phyloP scores from a whole-genome alignment of 2,797 vertebrate genomes.

The Rousettus madagascariensis region DNA sequence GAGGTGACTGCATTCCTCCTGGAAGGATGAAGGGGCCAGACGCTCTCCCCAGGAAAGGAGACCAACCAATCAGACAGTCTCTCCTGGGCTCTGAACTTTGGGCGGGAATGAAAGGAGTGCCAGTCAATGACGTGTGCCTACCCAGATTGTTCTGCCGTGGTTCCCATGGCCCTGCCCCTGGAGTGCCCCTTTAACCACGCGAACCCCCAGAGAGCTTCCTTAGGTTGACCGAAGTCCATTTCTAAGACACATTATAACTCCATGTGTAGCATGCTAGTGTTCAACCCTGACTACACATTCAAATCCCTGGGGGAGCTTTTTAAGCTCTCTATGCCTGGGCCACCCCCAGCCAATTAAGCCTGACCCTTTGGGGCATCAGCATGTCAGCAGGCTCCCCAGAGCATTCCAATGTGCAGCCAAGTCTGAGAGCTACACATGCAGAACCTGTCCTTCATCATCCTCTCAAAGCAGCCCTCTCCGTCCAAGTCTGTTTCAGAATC shows the following conservation, averaged over 20 bases:
- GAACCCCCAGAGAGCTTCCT: neutral
- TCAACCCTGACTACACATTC: neutral
- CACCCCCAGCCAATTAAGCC: neutral
- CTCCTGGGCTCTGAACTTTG: neutral
- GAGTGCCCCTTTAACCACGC: fast-evolving
- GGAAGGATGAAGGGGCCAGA: neutral
- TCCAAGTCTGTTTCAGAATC: neutral
- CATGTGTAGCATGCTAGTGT: neutral
- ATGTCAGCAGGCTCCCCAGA: neutral
- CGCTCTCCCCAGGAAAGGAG: neutral
- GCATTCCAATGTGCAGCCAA: fast-evolving
- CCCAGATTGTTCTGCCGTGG: neutral
- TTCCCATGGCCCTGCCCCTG: neutral
- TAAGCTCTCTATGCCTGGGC: neutral
- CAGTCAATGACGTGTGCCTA: neutral
- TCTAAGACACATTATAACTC: neutral
- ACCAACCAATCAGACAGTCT: neutral
- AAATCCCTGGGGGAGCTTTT: neutral
- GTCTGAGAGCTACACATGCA: neutral
- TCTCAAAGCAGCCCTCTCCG: neutral
- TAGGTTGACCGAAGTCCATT: neutral
- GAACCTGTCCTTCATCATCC: neutral
- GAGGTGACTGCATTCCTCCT: neutral
- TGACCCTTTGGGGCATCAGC: neutral
- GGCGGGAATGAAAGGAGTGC: neutral